Evolutionary conservation across 2,797 vertebrate species (phyloP).

Genomic region (Rhinella marina): DNA sequence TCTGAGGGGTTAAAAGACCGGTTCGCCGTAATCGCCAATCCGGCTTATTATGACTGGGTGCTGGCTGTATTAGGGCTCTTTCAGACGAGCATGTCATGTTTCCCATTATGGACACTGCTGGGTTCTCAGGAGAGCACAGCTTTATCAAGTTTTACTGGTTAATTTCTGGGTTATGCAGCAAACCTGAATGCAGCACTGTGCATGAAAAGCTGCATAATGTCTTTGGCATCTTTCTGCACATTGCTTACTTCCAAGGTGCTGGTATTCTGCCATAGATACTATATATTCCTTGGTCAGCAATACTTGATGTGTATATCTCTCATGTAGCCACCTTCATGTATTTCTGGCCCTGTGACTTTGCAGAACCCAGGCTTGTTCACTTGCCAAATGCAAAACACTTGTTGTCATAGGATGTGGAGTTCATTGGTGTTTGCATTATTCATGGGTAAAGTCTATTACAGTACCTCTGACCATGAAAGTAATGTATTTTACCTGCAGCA

Average conservation of each 20-base stretch:
- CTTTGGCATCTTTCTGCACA: constrained; percentile 13
- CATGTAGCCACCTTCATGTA: constrained; percentile 8
- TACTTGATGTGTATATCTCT: constrained; percentile 18
- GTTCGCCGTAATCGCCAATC: no score
- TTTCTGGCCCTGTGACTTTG: constrained; percentile 10
- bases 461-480: background rate
- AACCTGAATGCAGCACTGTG: no score
- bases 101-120: no score
- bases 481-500: constrained; percentile 14
- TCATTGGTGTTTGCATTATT: background rate
- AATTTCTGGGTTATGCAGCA: no score
- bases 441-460: constrained; percentile 18
- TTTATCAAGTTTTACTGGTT: no score
- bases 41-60: no score
- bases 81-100: no score
- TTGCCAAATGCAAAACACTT: background rate
- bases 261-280: constrained; percentile 43
- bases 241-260: constrained; percentile 40
- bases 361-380: background rate
- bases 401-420: background rate
- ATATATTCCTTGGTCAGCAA: background rate
- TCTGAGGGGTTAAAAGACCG: no score
- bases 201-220: no score
- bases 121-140: background rate
- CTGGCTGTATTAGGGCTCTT: no score